Conservation (phyloP, 2,113 vertebrate species). For the Abramis brama region DNA sequence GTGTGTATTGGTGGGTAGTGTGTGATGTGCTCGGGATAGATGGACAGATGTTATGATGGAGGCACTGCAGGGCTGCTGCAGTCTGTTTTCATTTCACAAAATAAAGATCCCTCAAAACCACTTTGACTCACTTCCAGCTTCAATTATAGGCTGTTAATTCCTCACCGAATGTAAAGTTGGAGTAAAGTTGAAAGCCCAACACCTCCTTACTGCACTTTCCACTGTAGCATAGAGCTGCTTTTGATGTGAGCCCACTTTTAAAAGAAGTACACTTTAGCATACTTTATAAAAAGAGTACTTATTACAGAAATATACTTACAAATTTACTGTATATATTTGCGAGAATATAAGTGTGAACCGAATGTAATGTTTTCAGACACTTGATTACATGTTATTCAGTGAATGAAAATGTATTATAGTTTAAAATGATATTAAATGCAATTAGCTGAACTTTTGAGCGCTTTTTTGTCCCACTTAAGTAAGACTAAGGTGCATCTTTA, state of each 20-base stretch:
- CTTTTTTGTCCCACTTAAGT: not conserved
- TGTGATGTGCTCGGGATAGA: slow-evolving; percentile 30
- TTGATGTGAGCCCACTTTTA: not conserved
- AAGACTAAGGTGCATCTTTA: not conserved
- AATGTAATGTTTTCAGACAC: not conserved
- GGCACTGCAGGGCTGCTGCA: slow-evolving; percentile 36
- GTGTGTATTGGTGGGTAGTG: slow-evolving; percentile 32
- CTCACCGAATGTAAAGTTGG: not conserved
- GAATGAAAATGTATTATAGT: not conserved
- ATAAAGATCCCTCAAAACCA: slow-evolving; percentile 40
- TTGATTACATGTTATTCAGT: not conserved
- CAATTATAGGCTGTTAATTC: slow-evolving; percentile 25
- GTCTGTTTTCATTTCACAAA: slow-evolving; percentile 35
- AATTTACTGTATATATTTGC: not conserved
- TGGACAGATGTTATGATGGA: slow-evolving; percentile 45
- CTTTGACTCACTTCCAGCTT: slow-evolving; percentile 31
- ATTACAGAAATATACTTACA: not conserved
- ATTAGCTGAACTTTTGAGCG: not conserved
- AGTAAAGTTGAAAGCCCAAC: not conserved
- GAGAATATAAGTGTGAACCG: not conserved
- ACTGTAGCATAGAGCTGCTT: not conserved
- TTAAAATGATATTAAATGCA: not conserved
- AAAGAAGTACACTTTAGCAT: not conserved
- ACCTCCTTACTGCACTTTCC: not conserved
- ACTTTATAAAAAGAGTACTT: not conserved